Conservation (phyloP, 2,888 invertebrate genomes). For the Chironomus riparius region DNA sequence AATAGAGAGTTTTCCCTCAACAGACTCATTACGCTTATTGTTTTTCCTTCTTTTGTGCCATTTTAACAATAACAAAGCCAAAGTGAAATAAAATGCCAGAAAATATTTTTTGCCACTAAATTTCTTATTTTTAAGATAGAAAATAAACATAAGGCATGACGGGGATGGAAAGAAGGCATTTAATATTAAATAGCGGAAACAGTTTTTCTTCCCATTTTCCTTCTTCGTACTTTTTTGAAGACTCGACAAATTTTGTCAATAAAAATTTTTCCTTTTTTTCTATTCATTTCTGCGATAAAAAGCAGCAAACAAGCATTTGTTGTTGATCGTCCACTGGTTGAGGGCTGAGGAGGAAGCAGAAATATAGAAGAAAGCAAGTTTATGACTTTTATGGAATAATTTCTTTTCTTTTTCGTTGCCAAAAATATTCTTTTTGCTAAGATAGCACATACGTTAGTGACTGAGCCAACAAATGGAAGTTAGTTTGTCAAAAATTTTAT, state of each 20-base stretch:
- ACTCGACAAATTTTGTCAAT: background rate
- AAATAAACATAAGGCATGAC: too few relatives aligned
- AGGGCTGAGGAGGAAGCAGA: background rate
- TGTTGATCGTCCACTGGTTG: background rate
- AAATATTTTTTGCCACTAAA: too few relatives aligned
- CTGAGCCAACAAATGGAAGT: too few relatives aligned
- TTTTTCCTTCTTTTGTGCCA: too few relatives aligned
- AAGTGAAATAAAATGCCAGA: too few relatives aligned
- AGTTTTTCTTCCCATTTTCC: background rate
- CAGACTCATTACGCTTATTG: too few relatives aligned
- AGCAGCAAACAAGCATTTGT: background rate
- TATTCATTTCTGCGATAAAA: background rate
- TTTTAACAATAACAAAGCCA: too few relatives aligned
- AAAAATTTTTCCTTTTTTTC: background rate
- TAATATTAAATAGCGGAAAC: background rate
- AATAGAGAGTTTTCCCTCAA: too few relatives aligned
- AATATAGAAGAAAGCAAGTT: background rate
- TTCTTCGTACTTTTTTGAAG: background rate
- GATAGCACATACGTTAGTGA: background rate
- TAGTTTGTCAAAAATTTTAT: too few relatives aligned
- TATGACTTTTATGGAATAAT: background rate
- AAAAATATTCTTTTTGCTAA: background rate
- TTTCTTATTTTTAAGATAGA: too few relatives aligned
- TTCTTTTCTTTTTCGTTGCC: background rate
- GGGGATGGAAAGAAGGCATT: background rate